Evolutionary conservation across 2,888 invertebrate species (phyloP), one percentile per base, ranked within the genome.

Genomic region (Thymelicus acteon): DNA sequence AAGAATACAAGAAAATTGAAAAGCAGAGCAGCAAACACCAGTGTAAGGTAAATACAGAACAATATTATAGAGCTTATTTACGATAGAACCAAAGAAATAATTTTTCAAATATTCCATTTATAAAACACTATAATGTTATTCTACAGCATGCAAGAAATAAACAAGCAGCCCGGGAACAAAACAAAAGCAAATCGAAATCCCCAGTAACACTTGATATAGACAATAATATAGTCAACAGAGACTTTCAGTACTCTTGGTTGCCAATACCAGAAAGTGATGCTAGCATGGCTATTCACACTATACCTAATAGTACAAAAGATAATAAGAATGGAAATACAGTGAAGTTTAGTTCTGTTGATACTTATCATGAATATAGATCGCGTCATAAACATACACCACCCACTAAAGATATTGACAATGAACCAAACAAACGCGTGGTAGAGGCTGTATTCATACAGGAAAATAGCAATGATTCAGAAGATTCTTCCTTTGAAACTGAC

Each of bases 351-450:
- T 82, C 87, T 77, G 83, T 87, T 6, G 90, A 92, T 72, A 91
- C 88, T 73, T 93, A 93, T 74, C 92, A 93, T 58, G 92, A 93
- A 76, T 93, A 93, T 74, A 85, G 93, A 62, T 91, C 92, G 2
- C 82, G 90, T 0, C 92, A 92, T 72, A 91, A 90, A 75, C 93
- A 93, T 74, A 93, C 93, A 1, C 93, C 93, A 8, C 93, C 93
- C 0, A 93, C 93, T 15, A 92, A 91, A 79, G 90, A 92, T 31
- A 80, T 78, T 0, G 64, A 72, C 47, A 75, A 73, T 7, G 76
- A 82, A 70, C 52, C 69, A 39, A 67, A 77, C 8, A 83, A 78
- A 62, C 81, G 75, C 72, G 76, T 79, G 64, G 75, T 82, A n/a
- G 85, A 89, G 77, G 77, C 84, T 37, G 78, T 85, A 5, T 73